A percentile compares a stretch with the other conserved stretches of the same genome.
These are phyloP conservation scores for Thaleichthys pacificus DNA, from an alignment of 2,797 vertebrate species.

Conservation along the genomic window DNA sequence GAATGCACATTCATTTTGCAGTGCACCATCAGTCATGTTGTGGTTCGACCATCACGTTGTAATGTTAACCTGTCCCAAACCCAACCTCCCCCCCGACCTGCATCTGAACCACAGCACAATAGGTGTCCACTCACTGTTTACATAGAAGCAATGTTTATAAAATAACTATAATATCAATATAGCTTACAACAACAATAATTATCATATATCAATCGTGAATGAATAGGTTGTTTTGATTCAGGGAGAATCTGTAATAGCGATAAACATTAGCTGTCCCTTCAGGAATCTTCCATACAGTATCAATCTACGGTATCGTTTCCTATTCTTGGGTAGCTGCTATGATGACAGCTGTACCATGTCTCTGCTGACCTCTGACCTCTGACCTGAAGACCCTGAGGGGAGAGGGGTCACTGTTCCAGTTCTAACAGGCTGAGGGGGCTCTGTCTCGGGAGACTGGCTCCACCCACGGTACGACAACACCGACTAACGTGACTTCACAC, in stretches of 20 bases:
- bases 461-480: constrained; percentile 54
- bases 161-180: constrained; percentile 70
- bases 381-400: constrained; percentile 15
- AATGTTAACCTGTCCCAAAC: constrained; percentile 33
- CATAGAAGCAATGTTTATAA: constrained; percentile 68
- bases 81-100: constrained; percentile 29
- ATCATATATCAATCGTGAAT: constrained; percentile 66
- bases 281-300: constrained; percentile 66
- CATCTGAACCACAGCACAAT: constrained; percentile 58
- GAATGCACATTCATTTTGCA: constrained; percentile 64
- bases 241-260: constrained; percentile 62
- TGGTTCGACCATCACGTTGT: constrained; percentile 46
- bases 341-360: constrained; percentile 55
- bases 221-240: constrained; percentile 42
- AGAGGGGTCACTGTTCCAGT: constrained; percentile 51
- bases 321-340: constrained; percentile 31
- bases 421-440: constrained; percentile 51
- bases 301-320: constrained; percentile 54
- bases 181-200: constrained; percentile 70
- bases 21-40: constrained; percentile 61
- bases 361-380: constrained; percentile 46
- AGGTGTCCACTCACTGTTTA: constrained; percentile 63
- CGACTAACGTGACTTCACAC: constrained; percentile 54
- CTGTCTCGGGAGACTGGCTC: constrained; percentile 36
- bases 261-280: constrained; percentile 63